These are phyloP conservation scores for Neosilurus hyrtlii DNA, from an alignment of 2,797 vertebrate species.

Conservation along the genomic window DNA sequence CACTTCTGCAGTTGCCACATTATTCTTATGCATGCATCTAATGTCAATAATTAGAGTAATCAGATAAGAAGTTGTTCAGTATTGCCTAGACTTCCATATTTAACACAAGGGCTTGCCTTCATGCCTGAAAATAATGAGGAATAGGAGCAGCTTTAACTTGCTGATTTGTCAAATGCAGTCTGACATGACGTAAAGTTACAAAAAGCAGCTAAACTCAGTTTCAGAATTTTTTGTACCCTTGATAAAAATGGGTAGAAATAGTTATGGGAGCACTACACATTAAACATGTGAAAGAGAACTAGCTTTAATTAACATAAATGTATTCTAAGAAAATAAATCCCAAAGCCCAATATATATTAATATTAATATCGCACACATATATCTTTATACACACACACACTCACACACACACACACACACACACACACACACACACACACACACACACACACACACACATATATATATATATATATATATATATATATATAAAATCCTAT, in stretches of 20 bases:
- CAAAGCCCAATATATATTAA: no score
- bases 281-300: not conserved
- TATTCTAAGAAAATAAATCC: no score
- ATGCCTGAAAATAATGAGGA: not conserved
- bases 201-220: not conserved
- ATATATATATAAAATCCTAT: no score
- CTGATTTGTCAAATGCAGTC: not conserved
- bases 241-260: not conserved
- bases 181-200: not conserved
- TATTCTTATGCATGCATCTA: not conserved
- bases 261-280: not conserved
- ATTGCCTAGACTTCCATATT: not conserved
- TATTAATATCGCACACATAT: no score
- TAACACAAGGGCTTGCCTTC: not conserved
- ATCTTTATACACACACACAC: no score
- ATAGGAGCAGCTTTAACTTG: not conserved
- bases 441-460: no score
- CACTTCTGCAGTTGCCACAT: not conserved
- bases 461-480: no score
- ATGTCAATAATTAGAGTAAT: not conserved
- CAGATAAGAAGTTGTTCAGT: not conserved
- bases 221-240: not conserved
- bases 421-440: no score
- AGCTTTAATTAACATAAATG: not conserved
- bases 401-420: no score